Evolutionary conservation across 2,797 vertebrate genomes (phyloP), one percentile per base, ranked within the genome.

Genomic region (Anas acuta): DNA sequence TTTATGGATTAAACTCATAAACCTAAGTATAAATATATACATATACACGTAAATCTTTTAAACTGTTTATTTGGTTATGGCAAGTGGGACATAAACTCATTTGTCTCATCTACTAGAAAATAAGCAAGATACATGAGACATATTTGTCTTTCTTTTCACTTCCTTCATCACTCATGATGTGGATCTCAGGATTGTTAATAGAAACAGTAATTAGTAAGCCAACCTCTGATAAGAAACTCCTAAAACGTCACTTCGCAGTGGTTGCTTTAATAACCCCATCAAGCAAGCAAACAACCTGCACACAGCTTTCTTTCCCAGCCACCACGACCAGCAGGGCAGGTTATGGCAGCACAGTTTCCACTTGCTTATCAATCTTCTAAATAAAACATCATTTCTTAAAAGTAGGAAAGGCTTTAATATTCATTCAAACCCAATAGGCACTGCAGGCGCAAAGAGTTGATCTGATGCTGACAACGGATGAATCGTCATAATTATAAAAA

Each of bases 181-280:
- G 61, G 32, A 64, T 67, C 69, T 83, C 61, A 45, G 81, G 41
- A 93, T 3, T 1, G 9, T 39, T 39, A 87, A 87, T 1, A 80
- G 61, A 87, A 93, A 87, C 49, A 84, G 69, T 65, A 95, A 96
- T 80, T 85, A 94, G 39, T 21, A 77, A 76, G n/a, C 8, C 74
- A 93, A 0, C 60, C 60, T 60, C 60, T 87, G 71, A 35, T 49
- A 87, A 77, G 72, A 58, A 82, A 37, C 21, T 82, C 45, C 26
- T 18, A 43, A 66, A 32, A 47, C 69, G 33, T 69, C 86, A 83
- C 20, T 61, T 83, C 65, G 62, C 78, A 51, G 30, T 9, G 23
- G 65, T 0, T 54, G 45, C 74, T 45, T 80, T 54, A 54, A 79
- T 90, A 78, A 39, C 6, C 0, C 0, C 12, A 75, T 25, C 49